phyloP scores from a whole-genome alignment of 2,888 invertebrate genomes.

The Phaonia tiefii region DNA sequence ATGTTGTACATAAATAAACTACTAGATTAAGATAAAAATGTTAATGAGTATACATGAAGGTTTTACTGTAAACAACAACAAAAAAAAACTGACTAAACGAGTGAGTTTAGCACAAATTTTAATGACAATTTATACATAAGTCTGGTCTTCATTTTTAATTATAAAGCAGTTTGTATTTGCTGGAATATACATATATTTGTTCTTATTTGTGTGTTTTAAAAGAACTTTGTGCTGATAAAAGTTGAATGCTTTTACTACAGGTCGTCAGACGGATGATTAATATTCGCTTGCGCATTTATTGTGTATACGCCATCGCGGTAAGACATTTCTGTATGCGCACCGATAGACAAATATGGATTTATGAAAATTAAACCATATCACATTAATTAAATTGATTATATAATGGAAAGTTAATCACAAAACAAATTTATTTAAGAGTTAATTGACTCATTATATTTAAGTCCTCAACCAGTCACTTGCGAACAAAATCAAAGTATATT shows the following conservation, averaged over 20 bases:
- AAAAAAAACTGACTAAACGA: background rate
- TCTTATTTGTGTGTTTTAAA: background rate
- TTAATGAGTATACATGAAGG: background rate
- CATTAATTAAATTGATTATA: no score
- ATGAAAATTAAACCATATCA: no score
- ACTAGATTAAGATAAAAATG: background rate
- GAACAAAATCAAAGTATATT: no score
- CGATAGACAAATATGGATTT: no score
- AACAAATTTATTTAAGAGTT: no score
- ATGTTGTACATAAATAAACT: background rate
- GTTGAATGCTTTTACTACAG: background rate
- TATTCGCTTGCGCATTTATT: background rate
- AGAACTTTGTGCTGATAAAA: background rate
- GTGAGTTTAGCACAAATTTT: background rate
- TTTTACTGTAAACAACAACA: no score
- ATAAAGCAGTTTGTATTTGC: background rate
- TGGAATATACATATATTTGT: background rate
- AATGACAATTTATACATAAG: constrained; percentile 1
- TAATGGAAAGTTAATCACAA: no score
- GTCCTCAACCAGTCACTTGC: no score
- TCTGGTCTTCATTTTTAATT: constrained; percentile 1
- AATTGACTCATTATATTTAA: no score
- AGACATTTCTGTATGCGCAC: no score
- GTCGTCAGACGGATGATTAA: background rate
- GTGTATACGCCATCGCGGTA: no score